A percentile compares a stretch with the other conserved stretches of the same genome.
Evolutionary conservation across 2,888 invertebrate genomes (phyloP).

Genomic region (Drosophila mayaguana): DNA sequence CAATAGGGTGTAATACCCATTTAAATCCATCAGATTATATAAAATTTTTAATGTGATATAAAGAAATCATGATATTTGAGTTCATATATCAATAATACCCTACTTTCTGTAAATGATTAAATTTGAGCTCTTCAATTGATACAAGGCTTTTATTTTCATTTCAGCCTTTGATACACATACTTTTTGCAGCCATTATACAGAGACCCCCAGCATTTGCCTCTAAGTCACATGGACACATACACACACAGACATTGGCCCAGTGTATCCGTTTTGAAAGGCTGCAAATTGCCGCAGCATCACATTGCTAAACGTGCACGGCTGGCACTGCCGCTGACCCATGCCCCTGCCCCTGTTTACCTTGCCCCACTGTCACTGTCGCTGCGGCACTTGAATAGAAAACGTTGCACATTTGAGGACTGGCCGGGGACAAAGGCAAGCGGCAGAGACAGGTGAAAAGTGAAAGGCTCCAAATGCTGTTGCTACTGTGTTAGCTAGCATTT

Average conservation of each 20-base stretch:
- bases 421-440: neutral
- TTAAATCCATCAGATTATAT: neutral
- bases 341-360: neutral
- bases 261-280: slow-evolving; percentile 32
- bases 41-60: neutral
- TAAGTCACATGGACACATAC: slow-evolving; percentile 4
- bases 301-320: slow-evolving; percentile 16
- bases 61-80: neutral
- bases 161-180: slow-evolving; percentile 10
- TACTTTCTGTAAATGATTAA: neutral
- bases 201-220: slow-evolving; percentile 3
- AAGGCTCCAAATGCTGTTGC: slow-evolving; percentile 64
- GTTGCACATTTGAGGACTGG: slow-evolving; percentile 64
- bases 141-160: neutral
- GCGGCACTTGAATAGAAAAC: slow-evolving; percentile 65
- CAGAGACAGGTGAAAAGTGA: slow-evolving; percentile 65
- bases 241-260: slow-evolving; percentile 8
- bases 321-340: too few species aligned
- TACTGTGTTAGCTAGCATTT: slow-evolving; percentile 53
- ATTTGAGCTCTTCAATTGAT: neutral
- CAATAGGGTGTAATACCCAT: too few species aligned
- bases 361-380: neutral
- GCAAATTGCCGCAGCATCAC: slow-evolving; percentile 61
- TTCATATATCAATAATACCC: neutral
- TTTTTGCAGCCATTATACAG: slow-evolving; percentile 22